A percentile compares a stretch with the other conserved stretches of the same genome.
Conservation (phyloP, 2,113 vertebrate species). For the Haliaeetus leucogaster region DNA sequence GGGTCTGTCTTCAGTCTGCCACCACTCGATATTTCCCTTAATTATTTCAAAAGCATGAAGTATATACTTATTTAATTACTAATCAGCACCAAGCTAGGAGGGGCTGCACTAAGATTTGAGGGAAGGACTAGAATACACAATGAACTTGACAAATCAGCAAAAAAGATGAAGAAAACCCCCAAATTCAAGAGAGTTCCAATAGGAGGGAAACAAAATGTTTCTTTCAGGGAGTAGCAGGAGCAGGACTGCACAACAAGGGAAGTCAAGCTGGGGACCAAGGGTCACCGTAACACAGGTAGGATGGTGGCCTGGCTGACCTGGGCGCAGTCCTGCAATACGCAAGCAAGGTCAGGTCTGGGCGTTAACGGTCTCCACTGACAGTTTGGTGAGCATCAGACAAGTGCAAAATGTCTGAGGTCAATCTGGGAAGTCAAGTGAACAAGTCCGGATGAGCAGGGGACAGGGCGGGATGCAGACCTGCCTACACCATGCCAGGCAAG, state of each 20-base stretch:
- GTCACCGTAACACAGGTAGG: not conserved
- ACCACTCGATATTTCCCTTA: conserved; percentile 53
- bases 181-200: not conserved
- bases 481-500: not conserved
- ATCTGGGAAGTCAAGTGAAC: not conserved
- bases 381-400: not conserved
- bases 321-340: not conserved
- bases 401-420: not conserved
- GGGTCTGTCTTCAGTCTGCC: conserved; percentile 39
- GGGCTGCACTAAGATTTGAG: conserved; percentile 1
- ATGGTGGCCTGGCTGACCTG: not conserved
- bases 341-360: not conserved
- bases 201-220: not conserved
- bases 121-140: conserved; percentile 30
- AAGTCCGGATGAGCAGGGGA: not conserved
- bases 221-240: not conserved
- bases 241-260: not conserved
- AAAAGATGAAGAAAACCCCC: not conserved
- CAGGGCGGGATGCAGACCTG: not conserved
- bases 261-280: fast-evolving
- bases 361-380: not conserved
- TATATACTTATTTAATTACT: conserved; percentile 68
- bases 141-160: not conserved
- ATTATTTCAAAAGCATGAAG: conserved; percentile 64
- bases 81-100: conserved; percentile 56